Conservation (phyloP, 1,140 invertebrate species). For the Centruroides sculpturatus region DNA sequence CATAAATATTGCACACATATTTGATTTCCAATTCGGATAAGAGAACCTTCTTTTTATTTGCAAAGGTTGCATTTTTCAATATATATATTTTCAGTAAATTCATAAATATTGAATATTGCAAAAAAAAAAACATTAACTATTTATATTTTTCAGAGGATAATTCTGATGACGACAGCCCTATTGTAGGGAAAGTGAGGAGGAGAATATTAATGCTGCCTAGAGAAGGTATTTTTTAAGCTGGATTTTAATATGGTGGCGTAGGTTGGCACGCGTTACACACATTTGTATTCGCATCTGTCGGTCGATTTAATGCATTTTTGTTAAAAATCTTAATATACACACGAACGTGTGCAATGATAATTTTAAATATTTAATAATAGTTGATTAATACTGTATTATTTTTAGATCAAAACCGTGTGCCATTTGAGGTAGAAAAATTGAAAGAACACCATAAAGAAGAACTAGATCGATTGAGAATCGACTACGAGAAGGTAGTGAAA, state of each 20-base stretch:
- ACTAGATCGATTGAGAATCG: not conserved
- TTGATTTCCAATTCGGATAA: not conserved
- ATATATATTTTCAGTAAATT: no score
- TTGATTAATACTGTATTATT: no score
- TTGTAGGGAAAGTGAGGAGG: constrained; percentile 5
- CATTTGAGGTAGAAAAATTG: not conserved
- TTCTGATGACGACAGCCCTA: constrained; percentile 12
- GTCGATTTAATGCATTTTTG: no score
- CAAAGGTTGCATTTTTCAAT: not conserved
- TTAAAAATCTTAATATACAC: no score
- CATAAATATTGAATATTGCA: not conserved
- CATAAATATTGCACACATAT: not conserved
- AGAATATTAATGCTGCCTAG: constrained; percentile 3
- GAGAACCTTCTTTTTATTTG: not conserved
- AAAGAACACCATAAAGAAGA: not conserved
- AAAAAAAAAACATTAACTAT: not conserved
- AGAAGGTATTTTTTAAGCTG: not conserved
- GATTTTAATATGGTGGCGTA: no score
- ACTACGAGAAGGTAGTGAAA: not conserved
- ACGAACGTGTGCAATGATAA: no score
- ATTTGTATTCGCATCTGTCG: no score
- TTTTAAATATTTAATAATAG: no score
- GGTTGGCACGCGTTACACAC: no score
- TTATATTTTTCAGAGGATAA: constrained; percentile 8
- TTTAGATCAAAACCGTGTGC: not conserved